Percentiles rank a stretch among this genome's conserved stretches.
Evolutionary conservation across 2,797 vertebrate genomes (phyloP).

Genomic region (Bovichtus diacanthus): DNA sequence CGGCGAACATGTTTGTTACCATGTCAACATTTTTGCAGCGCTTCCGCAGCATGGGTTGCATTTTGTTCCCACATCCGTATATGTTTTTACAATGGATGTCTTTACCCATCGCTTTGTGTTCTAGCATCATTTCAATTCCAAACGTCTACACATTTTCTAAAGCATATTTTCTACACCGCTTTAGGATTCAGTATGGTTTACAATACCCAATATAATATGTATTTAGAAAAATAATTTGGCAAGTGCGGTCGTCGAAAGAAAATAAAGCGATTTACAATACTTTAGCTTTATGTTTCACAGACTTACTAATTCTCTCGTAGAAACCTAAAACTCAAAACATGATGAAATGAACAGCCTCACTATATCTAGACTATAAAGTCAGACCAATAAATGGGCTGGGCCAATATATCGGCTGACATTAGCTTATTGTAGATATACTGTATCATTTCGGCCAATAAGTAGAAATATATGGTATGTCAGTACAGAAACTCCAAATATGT

Average conservation of each 20-base stretch:
- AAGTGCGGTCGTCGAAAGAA: neutral
- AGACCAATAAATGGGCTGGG: neutral
- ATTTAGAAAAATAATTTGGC: too few species aligned
- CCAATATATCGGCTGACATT: neutral
- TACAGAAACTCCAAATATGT: neutral
- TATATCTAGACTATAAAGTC: too few species aligned
- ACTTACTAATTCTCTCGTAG: neutral
- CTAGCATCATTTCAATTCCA: neutral
- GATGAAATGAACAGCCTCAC: neutral
- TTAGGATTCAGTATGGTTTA: neutral
- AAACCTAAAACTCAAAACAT: neutral
- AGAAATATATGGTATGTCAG: neutral
- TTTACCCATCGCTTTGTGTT: neutral
- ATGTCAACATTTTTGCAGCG: neutral
- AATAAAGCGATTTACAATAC: neutral
- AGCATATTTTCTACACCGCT: neutral
- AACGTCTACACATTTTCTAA: neutral
- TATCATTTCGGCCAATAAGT: neutral
- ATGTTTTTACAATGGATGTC: neutral
- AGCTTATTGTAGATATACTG: neutral
- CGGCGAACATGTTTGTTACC: neutral
- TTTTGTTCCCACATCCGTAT: neutral
- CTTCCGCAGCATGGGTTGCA: neutral
- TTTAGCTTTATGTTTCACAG: neutral
- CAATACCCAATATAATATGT: neutral